Conservation (phyloP, 2,797 vertebrate species). For the Syndactyla subalaris region DNA sequence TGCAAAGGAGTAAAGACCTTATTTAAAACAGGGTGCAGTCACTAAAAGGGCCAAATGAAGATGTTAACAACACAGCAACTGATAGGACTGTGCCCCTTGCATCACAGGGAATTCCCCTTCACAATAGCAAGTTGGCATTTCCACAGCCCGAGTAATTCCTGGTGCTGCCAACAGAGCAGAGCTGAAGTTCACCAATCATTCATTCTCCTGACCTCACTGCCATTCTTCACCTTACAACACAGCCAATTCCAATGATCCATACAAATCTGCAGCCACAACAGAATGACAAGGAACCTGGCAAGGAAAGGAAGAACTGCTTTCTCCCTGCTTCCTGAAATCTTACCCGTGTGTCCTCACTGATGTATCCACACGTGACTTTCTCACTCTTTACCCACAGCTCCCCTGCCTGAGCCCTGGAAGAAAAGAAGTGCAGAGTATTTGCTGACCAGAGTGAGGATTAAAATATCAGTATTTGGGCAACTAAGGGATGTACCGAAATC, state of each 20-base stretch:
- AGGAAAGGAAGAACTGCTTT: neutral
- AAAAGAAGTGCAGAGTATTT: neutral
- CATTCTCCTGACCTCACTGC: neutral
- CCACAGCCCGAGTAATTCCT: neutral
- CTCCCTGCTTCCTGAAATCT: conserved; percentile 28
- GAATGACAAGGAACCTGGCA: neutral
- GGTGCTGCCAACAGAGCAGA: neutral
- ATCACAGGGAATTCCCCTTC: neutral
- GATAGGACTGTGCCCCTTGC: too few species aligned
- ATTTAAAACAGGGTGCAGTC: neutral
- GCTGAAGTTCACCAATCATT: neutral
- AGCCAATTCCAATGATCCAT: neutral
- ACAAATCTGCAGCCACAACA: neutral
- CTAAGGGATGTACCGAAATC: neutral
- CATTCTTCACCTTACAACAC: neutral
- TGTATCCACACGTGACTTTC: conserved; percentile 98
- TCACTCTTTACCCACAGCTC: conserved; percentile 98
- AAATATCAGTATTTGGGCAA: neutral
- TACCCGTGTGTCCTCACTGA: conserved; percentile 95
- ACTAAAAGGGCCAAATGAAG: neutral
- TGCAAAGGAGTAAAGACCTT: conserved; percentile 61
- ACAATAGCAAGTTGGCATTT: neutral
- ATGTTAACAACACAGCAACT: neutral
- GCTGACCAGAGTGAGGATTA: neutral
- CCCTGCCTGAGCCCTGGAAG: conserved; percentile 91